These are phyloP conservation scores for Acleris emargana DNA, from an alignment of 2,888 invertebrate genomes.

Conservation along the genomic window DNA sequence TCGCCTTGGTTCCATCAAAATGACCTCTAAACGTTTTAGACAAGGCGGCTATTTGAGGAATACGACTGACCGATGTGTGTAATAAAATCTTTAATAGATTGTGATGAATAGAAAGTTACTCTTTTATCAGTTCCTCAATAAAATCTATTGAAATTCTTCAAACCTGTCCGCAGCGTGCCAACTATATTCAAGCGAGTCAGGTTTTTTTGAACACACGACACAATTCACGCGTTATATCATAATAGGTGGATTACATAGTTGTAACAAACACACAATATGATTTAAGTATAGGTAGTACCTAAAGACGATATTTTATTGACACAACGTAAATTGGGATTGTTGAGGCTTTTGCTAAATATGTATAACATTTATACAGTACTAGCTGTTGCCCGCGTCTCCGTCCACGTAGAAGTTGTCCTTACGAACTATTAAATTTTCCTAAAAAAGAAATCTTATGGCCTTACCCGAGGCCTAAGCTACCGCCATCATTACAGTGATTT, in stretches of 20 bases:
- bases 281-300: too few relatives aligned
- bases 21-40: slow-evolving; percentile 26
- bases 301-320: too few relatives aligned
- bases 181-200: not conserved
- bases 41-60: slow-evolving; percentile 14
- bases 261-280: too few relatives aligned
- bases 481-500: too few relatives aligned
- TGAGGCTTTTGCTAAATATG: too few relatives aligned
- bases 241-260: not conserved
- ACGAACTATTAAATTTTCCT: too few relatives aligned
- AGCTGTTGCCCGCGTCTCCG: too few relatives aligned
- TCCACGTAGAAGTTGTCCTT: too few relatives aligned
- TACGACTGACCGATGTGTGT: slow-evolving; percentile 17
- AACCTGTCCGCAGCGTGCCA: not conserved
- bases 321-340: too few relatives aligned
- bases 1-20: slow-evolving; percentile 27
- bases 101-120: slow-evolving; percentile 25
- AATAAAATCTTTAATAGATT: slow-evolving; percentile 7
- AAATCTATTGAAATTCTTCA: not conserved
- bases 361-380: too few relatives aligned
- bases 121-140: slow-evolving; percentile 1
- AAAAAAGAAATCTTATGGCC: too few relatives aligned
- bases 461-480: too few relatives aligned
- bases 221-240: not conserved
- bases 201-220: not conserved